A percentile compares a stretch with the other conserved stretches of the same genome.
phyloP scores from a whole-genome alignment of 2,888 invertebrate genomes.

The Tuta absoluta region DNA sequence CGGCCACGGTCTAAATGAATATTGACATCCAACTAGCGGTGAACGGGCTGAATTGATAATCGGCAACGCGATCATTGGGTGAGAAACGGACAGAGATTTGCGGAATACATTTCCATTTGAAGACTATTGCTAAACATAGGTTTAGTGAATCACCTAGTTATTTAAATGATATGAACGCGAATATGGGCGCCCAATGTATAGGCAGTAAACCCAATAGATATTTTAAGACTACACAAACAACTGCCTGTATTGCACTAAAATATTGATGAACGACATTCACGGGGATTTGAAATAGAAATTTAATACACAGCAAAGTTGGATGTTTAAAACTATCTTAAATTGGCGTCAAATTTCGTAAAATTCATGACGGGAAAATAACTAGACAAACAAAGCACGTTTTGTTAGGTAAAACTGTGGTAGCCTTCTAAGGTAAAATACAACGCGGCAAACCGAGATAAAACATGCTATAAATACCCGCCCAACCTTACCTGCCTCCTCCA shows the following conservation, averaged over 20 bases:
- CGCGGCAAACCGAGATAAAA: constrained; percentile 4
- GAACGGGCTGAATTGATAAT: constrained; percentile 76
- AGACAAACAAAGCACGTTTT: neutral
- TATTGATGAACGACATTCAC: too few relatives aligned
- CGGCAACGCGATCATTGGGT: constrained; percentile 40
- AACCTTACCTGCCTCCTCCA: constrained; percentile 12
- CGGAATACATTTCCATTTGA: constrained; percentile 17
- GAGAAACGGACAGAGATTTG: constrained; percentile 25
- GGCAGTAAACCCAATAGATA: too few relatives aligned
- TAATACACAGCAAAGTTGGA: too few relatives aligned
- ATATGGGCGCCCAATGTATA: too few relatives aligned
- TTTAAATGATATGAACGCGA: too few relatives aligned
- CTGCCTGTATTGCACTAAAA: too few relatives aligned
- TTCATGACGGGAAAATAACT: neutral
- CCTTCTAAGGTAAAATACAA: neutral
- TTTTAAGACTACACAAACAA: too few relatives aligned
- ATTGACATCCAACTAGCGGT: constrained; percentile 73
- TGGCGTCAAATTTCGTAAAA: too few relatives aligned
- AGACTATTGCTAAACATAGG: constrained; percentile 13
- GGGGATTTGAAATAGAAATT: too few relatives aligned
- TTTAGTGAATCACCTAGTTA: neutral
- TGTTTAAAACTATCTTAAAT: too few relatives aligned
- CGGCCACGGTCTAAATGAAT: constrained; percentile 71
- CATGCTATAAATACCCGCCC: constrained; percentile 7
- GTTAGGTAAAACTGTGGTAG: neutral